A percentile compares a stretch with the other conserved stretches of the same genome.
These are phyloP conservation scores for Lacanobia wlatinum DNA, from an alignment of 2,888 invertebrate genomes.

Conservation along the genomic window DNA sequence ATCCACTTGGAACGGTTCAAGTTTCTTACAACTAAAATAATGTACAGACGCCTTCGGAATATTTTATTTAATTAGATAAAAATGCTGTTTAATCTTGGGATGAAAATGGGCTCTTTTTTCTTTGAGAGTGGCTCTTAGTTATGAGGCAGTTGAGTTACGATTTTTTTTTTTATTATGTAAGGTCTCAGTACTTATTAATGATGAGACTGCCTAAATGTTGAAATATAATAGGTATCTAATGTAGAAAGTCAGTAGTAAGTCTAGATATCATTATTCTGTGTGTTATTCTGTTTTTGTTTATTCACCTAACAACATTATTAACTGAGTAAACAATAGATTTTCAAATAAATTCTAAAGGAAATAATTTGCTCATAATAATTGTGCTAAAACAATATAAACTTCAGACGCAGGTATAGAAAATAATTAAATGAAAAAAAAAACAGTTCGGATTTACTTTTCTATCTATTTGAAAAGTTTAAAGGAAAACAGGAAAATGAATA, in stretches of 20 bases:
- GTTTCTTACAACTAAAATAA: conserved; percentile 69
- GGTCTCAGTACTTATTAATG: neutral
- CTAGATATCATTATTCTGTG: neutral
- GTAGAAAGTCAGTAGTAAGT: neutral
- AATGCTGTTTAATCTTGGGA: conserved; percentile 36
- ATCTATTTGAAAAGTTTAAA: neutral
- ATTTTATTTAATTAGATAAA: conserved; percentile 60
- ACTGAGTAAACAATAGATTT: neutral
- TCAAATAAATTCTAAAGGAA: neutral
- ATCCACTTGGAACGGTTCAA: conserved; percentile 73
- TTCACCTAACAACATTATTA: too few species aligned
- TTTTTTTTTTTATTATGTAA: neutral
- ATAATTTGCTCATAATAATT: neutral
- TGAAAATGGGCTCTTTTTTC: conserved; percentile 15
- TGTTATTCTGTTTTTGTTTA: too few species aligned
- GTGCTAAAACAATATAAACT: too few species aligned
- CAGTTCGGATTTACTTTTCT: neutral
- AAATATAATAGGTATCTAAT: neutral
- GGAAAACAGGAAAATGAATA: conserved; percentile 36
- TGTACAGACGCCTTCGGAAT: conserved; percentile 66
- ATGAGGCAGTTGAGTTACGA: neutral
- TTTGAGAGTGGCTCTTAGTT: neutral
- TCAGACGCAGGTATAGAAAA: too few species aligned
- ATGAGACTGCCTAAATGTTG: too few species aligned
- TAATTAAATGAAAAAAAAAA: neutral